Percentiles rank a stretch among this genome's conserved stretches.
phyloP scores from a whole-genome alignment of 2,113 vertebrate genomes.

The Onychorhynchus coronatus region DNA sequence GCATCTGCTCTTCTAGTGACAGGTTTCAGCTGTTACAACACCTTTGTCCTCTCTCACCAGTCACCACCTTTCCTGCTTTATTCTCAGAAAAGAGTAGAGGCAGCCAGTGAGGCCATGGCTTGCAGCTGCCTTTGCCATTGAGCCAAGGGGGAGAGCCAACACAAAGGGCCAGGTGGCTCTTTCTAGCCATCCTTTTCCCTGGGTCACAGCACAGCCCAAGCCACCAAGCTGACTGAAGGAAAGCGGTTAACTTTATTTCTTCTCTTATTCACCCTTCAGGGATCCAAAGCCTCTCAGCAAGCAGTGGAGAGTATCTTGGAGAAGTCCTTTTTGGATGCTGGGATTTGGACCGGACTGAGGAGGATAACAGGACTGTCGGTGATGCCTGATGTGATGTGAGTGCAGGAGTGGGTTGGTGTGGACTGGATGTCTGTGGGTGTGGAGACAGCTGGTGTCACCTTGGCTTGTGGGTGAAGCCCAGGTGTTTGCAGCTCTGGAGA shows the following conservation, averaged over 20 bases:
- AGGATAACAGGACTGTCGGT: background rate
- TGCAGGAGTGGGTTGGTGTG: background rate
- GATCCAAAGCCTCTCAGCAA: background rate
- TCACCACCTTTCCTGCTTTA: background rate
- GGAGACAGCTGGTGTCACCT: background rate
- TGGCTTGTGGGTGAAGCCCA: background rate
- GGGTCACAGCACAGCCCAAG: background rate
- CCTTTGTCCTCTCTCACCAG: background rate
- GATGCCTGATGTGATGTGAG: background rate
- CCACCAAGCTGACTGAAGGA: background rate
- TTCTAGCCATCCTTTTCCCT: background rate
- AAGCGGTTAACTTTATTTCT: background rate
- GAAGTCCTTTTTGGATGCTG: background rate
- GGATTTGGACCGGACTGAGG: background rate
- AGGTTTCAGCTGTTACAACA: background rate
- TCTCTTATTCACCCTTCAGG: background rate
- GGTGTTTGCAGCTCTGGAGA: background rate
- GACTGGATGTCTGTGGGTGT: background rate
- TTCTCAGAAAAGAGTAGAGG: background rate
- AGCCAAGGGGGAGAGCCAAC: background rate
- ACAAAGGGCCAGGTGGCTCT: fast-evolving
- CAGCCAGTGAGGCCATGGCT: background rate
- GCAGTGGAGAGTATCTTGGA: background rate
- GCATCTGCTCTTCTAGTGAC: background rate
- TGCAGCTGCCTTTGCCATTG: background rate